A percentile compares a stretch with the other conserved stretches of the same genome.
These are phyloP conservation scores for Sus cebifrons DNA, from an alignment of 2,797 vertebrate species.

Conservation along the genomic window DNA sequence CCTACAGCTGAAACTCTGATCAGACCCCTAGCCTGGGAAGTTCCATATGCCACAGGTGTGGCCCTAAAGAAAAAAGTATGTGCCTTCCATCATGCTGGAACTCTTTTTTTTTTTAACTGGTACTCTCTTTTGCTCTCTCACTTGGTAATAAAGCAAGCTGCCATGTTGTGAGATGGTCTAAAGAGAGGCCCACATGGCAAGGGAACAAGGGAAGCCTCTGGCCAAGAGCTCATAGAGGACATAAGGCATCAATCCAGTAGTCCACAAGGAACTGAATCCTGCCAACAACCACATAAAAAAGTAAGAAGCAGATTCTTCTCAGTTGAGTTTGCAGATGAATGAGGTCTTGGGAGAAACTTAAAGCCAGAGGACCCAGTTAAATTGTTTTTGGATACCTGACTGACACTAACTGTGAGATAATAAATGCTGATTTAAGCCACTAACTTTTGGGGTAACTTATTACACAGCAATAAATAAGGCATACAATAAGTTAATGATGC, in stretches of 20 bases:
- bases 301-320: slow-evolving; percentile 36
- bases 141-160: slow-evolving; percentile 25
- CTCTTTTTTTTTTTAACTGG: background rate
- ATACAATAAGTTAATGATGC: slow-evolving; percentile 10
- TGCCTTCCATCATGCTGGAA: background rate
- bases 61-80: background rate
- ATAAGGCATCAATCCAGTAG: background rate
- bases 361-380: slow-evolving; percentile 7
- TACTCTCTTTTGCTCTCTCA: background rate
- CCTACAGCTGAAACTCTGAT: too few species aligned
- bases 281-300: slow-evolving; percentile 7
- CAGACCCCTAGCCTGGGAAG: too few species aligned
- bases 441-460: slow-evolving; percentile 54
- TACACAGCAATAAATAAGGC: background rate
- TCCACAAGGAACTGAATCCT: slow-evolving; percentile 11
- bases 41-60: too few species aligned
- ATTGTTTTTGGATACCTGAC: slow-evolving; percentile 23
- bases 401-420: slow-evolving; percentile 8
- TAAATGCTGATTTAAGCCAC: slow-evolving; percentile 39
- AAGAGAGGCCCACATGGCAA: slow-evolving; percentile 2
- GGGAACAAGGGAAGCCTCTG: background rate
- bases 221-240: background rate
- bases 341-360: background rate
- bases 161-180: slow-evolving; percentile 1
- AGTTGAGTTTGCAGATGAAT: background rate